A percentile compares a stretch with the other conserved stretches of the same genome.
phyloP scores from a whole-genome alignment of 2,888 invertebrate species.

The Melanargia galathea region DNA sequence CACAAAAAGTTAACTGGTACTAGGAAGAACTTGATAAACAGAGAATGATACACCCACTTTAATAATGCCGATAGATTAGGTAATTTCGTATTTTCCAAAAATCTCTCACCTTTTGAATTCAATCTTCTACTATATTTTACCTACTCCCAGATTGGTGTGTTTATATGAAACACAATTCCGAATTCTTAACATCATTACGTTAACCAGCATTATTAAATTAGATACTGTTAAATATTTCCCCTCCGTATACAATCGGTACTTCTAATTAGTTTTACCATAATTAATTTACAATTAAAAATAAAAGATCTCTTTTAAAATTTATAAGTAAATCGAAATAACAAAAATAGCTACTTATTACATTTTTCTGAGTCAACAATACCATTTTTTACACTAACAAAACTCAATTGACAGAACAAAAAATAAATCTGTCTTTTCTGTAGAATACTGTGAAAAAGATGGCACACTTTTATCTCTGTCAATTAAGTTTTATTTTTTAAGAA shows the following conservation, averaged over 20 bases:
- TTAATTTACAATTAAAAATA: slow-evolving; percentile 16
- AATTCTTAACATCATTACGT: background rate
- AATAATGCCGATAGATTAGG: slow-evolving; percentile 1
- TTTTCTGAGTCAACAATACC: slow-evolving; percentile 10
- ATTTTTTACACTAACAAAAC: background rate
- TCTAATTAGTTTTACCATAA: slow-evolving; percentile 18
- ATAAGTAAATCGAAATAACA: slow-evolving; percentile 12
- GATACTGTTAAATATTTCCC: background rate
- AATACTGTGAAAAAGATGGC: background rate
- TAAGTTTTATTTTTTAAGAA: background rate
- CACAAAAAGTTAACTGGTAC: slow-evolving; percentile 38
- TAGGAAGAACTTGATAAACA: slow-evolving; percentile 34
- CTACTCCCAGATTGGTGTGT: background rate
- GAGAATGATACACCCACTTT: slow-evolving; percentile 2
- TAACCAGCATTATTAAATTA: slow-evolving; percentile 12
- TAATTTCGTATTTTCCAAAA: no score
- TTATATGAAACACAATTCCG: background rate
- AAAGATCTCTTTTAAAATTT: slow-evolving; percentile 19
- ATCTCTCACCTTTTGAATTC: no score
- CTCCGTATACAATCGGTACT: slow-evolving; percentile 35
- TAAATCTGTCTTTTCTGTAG: background rate
- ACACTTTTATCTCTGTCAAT: background rate
- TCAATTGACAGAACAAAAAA: background rate
- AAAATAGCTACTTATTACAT: background rate
- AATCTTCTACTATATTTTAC: no score